Base-by-base conservation (phyloP, 2,888 invertebrate genomes). In the Beris morrisii region DNA sequence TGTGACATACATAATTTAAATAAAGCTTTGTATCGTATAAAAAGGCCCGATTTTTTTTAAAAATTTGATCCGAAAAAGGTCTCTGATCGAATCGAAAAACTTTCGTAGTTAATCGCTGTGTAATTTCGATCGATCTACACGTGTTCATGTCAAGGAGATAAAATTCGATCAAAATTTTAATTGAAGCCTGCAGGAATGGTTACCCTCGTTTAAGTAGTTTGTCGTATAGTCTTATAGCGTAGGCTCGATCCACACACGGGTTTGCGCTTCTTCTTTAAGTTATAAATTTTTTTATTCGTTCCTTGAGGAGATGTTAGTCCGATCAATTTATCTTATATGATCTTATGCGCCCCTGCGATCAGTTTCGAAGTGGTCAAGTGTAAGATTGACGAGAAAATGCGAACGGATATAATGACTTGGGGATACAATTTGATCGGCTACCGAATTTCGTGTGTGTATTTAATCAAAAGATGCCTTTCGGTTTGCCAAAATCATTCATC, bases 131-230 rank as follows among this genome's bases (percentile, higher is more conserved):
- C 64, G 15, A 64, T 64, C 57, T 64, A 68, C 64, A 38, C 68
- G 66, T 72, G 71, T 71, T 70, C 67, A 70, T 71, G 71, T 70
- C 70, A 70, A 68, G 69, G 69, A 70, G 71, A 72, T 73, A 80
- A 80, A 80, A 80, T 80, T 80, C 79, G 80, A 80, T 80, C 80
- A 80, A 80, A 80, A 79, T 80, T 80, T 80, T 80, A 80, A 80
- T 80, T 79, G 79, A 78, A 78, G 77, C 79, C 80, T 78, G 76
- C 76, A 78, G 80, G 77, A 77, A 79, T 78, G 75, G 74, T 73
- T 74, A 78, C 50, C 65, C 65, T 52, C 28, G 52, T 15, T 52
- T 32, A 59, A 58, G 59, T 50, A 58, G 46, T 58, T 46, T 38
- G 38, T 38, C 38, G 38, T 38, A 38, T 38, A 38, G 38, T 9